Conservation (phyloP, 2,888 invertebrate genomes). For the Pimpla rufipes region DNA sequence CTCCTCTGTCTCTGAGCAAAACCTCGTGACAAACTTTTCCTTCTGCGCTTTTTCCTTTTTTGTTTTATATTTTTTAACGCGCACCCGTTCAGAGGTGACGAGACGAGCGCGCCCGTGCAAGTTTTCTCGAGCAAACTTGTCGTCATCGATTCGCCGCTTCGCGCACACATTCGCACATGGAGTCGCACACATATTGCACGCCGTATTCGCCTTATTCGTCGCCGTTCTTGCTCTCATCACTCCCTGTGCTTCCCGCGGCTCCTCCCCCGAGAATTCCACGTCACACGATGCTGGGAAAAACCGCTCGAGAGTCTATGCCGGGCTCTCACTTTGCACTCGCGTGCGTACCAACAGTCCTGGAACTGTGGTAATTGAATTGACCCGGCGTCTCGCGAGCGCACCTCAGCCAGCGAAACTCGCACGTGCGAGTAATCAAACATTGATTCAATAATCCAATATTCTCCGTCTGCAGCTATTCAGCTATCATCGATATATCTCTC, state of each 20-base stretch:
- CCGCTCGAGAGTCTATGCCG: slow-evolving; percentile 14
- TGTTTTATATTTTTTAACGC: slow-evolving; percentile 20
- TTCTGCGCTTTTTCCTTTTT: slow-evolving; percentile 9
- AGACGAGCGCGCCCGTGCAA: slow-evolving; percentile 24
- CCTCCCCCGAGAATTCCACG: slow-evolving; percentile 37
- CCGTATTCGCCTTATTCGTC: slow-evolving; percentile 15
- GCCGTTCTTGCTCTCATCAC: slow-evolving; percentile 46
- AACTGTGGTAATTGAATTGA: slow-evolving; percentile 60
- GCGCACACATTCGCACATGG: slow-evolving; percentile 1
- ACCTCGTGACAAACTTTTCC: slow-evolving; percentile 47
- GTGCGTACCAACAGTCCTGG: slow-evolving; percentile 30
- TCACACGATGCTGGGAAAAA: slow-evolving; percentile 50
- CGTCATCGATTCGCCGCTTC: slow-evolving; percentile 51
- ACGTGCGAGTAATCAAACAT: slow-evolving; percentile 54
- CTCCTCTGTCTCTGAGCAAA: slow-evolving; percentile 19
- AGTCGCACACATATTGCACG: not conserved
- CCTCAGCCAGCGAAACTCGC: slow-evolving; percentile 40
- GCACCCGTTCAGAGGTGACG: slow-evolving; percentile 21
- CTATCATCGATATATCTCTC: not conserved
- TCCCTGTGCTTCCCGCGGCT: slow-evolving; percentile 23
- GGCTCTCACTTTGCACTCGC: slow-evolving; percentile 9
- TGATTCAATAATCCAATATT: slow-evolving; percentile 35
- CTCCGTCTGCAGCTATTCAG: slow-evolving; percentile 15
- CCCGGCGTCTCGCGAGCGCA: slow-evolving; percentile 34
- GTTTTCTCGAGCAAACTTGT: slow-evolving; percentile 56